Evolutionary conservation across 2,113 vertebrate genomes (phyloP).

Genomic region (Copsychus sechellarum): DNA sequence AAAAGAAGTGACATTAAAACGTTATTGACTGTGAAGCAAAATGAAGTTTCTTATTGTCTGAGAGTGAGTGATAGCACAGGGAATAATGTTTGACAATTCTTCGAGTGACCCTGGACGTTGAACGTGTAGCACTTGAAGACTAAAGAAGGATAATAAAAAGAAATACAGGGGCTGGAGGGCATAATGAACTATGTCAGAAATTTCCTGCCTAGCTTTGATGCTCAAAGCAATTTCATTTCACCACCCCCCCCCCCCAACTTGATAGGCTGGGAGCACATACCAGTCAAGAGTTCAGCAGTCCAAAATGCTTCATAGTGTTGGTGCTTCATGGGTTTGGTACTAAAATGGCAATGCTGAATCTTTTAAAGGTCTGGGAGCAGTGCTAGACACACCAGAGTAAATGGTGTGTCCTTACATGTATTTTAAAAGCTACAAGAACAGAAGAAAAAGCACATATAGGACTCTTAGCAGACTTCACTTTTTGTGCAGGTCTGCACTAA

Average conservation of each 20-base stretch:
- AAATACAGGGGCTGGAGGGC: slow-evolving; percentile 46
- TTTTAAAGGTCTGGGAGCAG: not conserved
- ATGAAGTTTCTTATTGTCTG: slow-evolving; percentile 46
- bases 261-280: not conserved
- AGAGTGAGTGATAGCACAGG: not conserved
- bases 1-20: slow-evolving; percentile 34
- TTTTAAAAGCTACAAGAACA: not conserved
- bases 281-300: not conserved
- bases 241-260: not conserved
- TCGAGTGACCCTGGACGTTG: slow-evolving; percentile 25
- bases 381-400: not conserved
- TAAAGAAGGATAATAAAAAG: slow-evolving; percentile 57
- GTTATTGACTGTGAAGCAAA: slow-evolving; percentile 51
- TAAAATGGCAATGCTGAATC: not conserved
- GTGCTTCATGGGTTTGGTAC: not conserved
- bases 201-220: slow-evolving; percentile 32
- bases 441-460: not conserved
- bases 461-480: not conserved
- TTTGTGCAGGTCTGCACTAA: not conserved
- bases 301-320: not conserved
- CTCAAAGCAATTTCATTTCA: slow-evolving; percentile 13
- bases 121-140: slow-evolving; percentile 15
- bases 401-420: not conserved
- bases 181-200: slow-evolving; percentile 52
- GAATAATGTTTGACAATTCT: slow-evolving; percentile 35